Evolutionary conservation across 2,888 invertebrate species (phyloP).

Genomic region (Torymus texanus): DNA sequence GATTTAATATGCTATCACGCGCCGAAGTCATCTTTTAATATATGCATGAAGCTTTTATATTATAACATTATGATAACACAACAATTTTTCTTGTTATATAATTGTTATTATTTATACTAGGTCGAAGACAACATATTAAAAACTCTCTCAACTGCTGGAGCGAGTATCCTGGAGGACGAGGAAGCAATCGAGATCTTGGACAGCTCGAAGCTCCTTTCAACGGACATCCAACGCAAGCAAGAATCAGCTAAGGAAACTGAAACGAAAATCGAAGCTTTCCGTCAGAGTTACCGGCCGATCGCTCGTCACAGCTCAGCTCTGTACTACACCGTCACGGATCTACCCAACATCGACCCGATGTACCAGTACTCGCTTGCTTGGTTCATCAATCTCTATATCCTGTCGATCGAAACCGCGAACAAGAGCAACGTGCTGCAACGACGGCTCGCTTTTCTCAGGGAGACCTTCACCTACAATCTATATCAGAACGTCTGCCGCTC

Average conservation of each 20-base stretch:
- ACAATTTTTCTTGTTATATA: too few species aligned
- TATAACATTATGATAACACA: too few species aligned
- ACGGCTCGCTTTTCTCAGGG: constrained; percentile 82
- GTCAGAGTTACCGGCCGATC: constrained; percentile 85
- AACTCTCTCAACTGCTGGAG: constrained; percentile 88
- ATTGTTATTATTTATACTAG: constrained; percentile 35
- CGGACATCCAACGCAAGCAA: constrained; percentile 89
- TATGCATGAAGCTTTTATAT: too few species aligned
- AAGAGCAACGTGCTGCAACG: constrained; percentile 84
- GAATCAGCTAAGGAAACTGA: constrained; percentile 86
- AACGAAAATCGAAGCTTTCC: constrained; percentile 84
- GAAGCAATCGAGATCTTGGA: constrained; percentile 91
- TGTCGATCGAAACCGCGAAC: constrained; percentile 85
- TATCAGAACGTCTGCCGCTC: constrained; percentile 89
- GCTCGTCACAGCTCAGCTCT: constrained; percentile 87
- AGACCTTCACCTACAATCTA: constrained; percentile 87
- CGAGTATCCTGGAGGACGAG: constrained; percentile 94
- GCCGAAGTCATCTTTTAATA: too few species aligned
- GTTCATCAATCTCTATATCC: constrained; percentile 89
- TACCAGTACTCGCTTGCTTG: constrained; percentile 91
- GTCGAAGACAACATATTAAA: constrained; percentile 92
- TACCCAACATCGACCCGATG: constrained; percentile 91
- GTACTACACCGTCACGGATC: constrained; percentile 89
- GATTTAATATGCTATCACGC: too few species aligned
- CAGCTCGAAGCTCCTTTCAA: constrained; percentile 88